These are phyloP conservation scores for Cataglyphis albicans DNA, from an alignment of 2,888 invertebrate species.

Conservation along the genomic window DNA sequence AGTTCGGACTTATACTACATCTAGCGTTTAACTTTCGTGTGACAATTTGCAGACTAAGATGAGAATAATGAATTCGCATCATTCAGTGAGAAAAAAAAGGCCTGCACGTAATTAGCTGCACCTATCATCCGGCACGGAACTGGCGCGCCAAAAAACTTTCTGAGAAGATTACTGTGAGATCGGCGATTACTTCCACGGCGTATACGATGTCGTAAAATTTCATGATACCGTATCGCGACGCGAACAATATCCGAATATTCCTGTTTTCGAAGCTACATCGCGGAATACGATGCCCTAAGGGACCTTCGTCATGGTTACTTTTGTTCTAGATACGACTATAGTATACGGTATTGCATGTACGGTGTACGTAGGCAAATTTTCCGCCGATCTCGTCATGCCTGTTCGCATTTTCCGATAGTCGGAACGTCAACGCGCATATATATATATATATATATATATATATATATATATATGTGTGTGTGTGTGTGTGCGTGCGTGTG, in stretches of 20 bases:
- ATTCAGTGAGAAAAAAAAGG: background rate
- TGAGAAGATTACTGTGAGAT: constrained; percentile 62
- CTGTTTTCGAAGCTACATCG: constrained; percentile 60
- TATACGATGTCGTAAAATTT: constrained; percentile 67
- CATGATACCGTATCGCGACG: constrained; percentile 59
- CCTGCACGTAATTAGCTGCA: constrained; percentile 58
- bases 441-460: too few species aligned
- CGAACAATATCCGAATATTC: constrained; percentile 57
- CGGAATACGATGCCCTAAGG: constrained; percentile 67
- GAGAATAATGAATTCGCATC: constrained; percentile 21
- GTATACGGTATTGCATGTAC: background rate
- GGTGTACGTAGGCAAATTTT: background rate
- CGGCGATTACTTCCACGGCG: constrained; percentile 31
- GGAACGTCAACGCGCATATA: constrained; percentile 29
- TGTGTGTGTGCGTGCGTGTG: too few species aligned
- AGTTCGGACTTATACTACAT: background rate
- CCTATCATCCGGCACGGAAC: constrained; percentile 12
- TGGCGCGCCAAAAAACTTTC: constrained; percentile 50
- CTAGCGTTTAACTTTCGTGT: background rate
- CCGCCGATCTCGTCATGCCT: background rate
- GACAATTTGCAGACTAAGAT: background rate
- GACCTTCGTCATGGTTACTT: constrained; percentile 67
- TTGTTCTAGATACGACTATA: constrained; percentile 33
- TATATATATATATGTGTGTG: too few species aligned
- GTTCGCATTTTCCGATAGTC: constrained; percentile 24